Base-by-base conservation (phyloP, 1,140 invertebrate species). In the Melanaphis sacchari region DNA sequence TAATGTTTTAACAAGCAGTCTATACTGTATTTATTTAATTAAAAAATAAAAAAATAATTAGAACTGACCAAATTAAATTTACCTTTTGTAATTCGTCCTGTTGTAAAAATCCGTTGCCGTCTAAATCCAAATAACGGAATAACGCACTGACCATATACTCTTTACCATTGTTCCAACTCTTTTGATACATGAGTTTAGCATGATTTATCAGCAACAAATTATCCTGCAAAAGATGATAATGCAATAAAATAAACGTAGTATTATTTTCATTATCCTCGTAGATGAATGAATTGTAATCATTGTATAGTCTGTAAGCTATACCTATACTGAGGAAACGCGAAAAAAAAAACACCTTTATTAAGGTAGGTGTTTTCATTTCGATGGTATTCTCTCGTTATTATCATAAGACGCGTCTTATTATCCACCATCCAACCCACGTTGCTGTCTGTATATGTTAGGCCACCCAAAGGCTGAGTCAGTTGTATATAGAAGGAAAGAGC, bases 41-140 rank as follows among this genome's bases (percentile, higher is more conserved):
- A 18, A 66, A n/a, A 66, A n/a, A 66, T 5, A 18, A n/a, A n/a
- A 0, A n/a, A 66, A 5, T 18, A 18, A 66, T 18, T n/a, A 66
- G n/a, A 66, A 66, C 59, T 18, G 31, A 52, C 2, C 6, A 38
- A 54, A 38, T 15, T 38, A 49, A 18, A n/a, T 76, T n/a, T 95
- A 97, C 96, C 95, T 96, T 95, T 43, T 96, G 96, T 54, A 98
- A 95, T 95, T 98, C 97, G 52, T 96, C 96, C 54, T 95, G 95
- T 94, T 97, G 96, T 89, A 98, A 95, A 94, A 96, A 96, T 43
- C 97, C 97, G 95, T 97, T 96, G 94, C 96, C 97, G 95, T 98
- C 97, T 93, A 96, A 96, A 95, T 98, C 97, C 95, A 97, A 97
- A 94, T 97, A 97, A 52, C 96, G 97, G 94, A 97, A 98, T 96